Evolutionary conservation across 2,113 vertebrate genomes (phyloP), one percentile per base, ranked within the genome.

Genomic region (Carollia perspicillata): DNA sequence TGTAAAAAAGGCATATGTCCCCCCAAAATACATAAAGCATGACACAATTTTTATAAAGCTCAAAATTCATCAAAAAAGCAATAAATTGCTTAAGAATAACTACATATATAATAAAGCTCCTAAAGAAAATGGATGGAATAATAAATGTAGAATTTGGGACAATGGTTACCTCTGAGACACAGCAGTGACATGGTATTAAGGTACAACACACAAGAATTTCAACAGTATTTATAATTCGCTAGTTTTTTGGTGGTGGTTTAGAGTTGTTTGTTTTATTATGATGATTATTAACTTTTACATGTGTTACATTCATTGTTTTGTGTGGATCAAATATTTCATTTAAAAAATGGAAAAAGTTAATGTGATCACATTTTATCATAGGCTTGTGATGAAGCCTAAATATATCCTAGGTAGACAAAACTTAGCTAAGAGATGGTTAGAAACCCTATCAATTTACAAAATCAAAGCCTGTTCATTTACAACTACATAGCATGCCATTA

Each of bases 401-500:
- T 14, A 74, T 71, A 94, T 88, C 14, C 66, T 93, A 72, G 20
- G 65, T 60, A 77, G 42, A 94, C 33, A 75, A 84, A 95, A 5
- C 68, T 78, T 96, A 18, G 44, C 13, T 91, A 89, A 93, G 65
- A 92, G 44, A 81, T 66, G 85, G 13, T 93, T 88, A 81, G 78
- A 93, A 81, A 60, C n/a, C 47, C 51, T 77, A 85, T 77, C 8
- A 53, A 89, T 90, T 96, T 83, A 93, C 33, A 89, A 94, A 93
- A 94, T 89, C 77, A 93, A 85, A 95, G 80, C 53, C 84, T 23
- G 17, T 13, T 92, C 74, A 89, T 69, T 92, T 94, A 90, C 63
- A 55, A n/a, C 40, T 84, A 63, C 13, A 79, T 11, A 68, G 42
- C 35, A 79, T 87, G 51, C 55, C 42, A 78, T 93, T 96, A 58